Base-by-base conservation (phyloP, 2,888 invertebrate species). In the Hirtodrosophila trivittata region DNA sequence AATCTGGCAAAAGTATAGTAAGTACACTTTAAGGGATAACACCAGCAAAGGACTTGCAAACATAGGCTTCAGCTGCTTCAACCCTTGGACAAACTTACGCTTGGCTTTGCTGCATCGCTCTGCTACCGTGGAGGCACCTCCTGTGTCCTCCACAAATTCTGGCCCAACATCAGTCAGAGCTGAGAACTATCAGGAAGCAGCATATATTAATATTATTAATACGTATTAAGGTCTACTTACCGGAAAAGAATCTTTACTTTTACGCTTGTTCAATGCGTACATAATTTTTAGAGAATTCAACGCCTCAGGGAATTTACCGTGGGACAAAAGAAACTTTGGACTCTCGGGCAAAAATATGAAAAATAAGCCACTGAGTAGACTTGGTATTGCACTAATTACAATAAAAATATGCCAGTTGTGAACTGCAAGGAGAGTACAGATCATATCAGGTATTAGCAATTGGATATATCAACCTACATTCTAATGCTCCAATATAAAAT, bases 211-310 rank as follows among this genome's bases (percentile, higher is more conserved):
- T 4, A 32, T 32, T 5, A 26, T 7, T 1, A 14, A 18, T 25
- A 25, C 25, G 18, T 10, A 2, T 13, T 4, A 6, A 37, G 8
- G 1, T 4, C 13, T 7, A 54, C 64, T 59, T 90, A 95, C 95
- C 39, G 95, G 94, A 91, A 92, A 96, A 0, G 92, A 92, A 0
- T 93, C 92, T 14, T 90, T 89, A 0, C 92, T 89, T 62, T 92
- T 92, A 3, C 94, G 93, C 3, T 93, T 94, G 80, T 96, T 96
- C 30, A 93, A 78, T 0, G 91, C 86, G 85, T 94, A 96, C 9
- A 96, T 94, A n/a, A n/a, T n/a, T n/a, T n/a, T n/a, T n/a, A n/a
- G n/a, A n/a, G n/a, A n/a, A n/a, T n/a, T n/a, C 18, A 89, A 38
- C 0, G 89, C 90, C 14, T 86, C 78, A 0, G 39, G 47, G 45